Conservation (phyloP, 2,888 invertebrate genomes). For the Caenorhabditis doughertyi region DNA sequence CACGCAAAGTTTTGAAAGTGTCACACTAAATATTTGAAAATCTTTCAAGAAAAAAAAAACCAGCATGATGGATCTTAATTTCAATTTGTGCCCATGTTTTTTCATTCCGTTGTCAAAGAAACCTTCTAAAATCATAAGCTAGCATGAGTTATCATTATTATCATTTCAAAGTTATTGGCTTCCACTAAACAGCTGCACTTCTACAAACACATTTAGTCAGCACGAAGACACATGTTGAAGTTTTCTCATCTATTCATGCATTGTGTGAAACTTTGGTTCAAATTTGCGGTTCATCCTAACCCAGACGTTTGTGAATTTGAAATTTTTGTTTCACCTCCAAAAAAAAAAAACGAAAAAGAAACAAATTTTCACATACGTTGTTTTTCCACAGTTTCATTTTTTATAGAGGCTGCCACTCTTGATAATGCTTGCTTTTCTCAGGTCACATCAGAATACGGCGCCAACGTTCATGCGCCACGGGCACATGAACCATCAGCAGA, state of each 20-base stretch:
- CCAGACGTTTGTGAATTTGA: conserved; percentile 40
- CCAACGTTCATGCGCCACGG: conserved; percentile 81
- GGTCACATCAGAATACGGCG: conserved; percentile 70
- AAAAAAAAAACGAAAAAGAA: conserved; percentile 15
- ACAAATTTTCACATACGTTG: conserved; percentile 48
- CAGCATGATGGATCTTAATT: conserved; percentile 53
- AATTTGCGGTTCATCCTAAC: conserved; percentile 47
- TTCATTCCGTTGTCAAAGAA: conserved; percentile 48
- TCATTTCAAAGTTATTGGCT: conserved; percentile 36
- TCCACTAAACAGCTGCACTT: conserved; percentile 47
- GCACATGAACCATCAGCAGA: conserved; percentile 77
- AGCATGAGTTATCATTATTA: conserved; percentile 40
- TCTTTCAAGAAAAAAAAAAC: conserved; percentile 6
- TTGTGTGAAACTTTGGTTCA: conserved; percentile 56
- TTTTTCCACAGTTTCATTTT: conserved; percentile 12
- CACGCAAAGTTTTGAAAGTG: conserved; percentile 56
- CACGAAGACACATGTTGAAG: conserved; percentile 43
- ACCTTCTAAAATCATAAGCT: neutral
- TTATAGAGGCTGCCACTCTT: conserved; percentile 6
- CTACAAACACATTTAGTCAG: conserved; percentile 28
- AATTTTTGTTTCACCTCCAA: conserved; percentile 20
- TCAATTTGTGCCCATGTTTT: conserved; percentile 49
- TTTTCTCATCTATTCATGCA: conserved; percentile 46
- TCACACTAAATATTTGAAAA: conserved; percentile 47
- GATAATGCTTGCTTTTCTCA: conserved; percentile 30